These are phyloP conservation scores for Drosophila neonasuta DNA, from an alignment of 2,888 invertebrate species.

Conservation along the genomic window DNA sequence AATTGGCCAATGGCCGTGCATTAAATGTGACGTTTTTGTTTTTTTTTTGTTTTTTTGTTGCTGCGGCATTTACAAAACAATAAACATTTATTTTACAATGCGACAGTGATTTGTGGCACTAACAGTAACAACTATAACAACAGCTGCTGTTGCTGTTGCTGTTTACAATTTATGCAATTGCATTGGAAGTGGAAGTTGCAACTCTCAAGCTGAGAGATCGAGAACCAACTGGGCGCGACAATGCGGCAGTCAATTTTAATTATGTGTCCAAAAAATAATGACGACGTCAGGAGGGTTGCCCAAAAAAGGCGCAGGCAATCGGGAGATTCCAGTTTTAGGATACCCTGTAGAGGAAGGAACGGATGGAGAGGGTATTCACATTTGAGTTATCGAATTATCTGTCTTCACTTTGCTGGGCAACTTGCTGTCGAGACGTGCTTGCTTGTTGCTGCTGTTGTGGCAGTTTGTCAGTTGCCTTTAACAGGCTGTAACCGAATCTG, in stretches of 20 bases:
- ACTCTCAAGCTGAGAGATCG: constrained; percentile 16
- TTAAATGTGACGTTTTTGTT: constrained; percentile 58
- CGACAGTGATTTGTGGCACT: constrained; percentile 76
- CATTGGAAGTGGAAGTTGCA: constrained; percentile 17
- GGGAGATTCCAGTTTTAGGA: constrained; percentile 42
- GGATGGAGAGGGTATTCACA: no score
- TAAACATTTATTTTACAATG: constrained; percentile 74
- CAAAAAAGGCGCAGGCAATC: constrained; percentile 64
- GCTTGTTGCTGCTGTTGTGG: constrained; percentile 5
- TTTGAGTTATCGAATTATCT: background rate
- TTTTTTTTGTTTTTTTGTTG: constrained; percentile 32
- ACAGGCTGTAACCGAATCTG: constrained; percentile 46
- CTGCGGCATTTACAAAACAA: constrained; percentile 73
- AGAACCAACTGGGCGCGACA: constrained; percentile 70
- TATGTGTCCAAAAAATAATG: constrained; percentile 77
- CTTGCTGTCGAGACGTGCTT: background rate
- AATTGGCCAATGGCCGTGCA: constrained; percentile 67
- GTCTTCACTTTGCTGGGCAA: background rate
- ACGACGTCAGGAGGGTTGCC: constrained; percentile 67
- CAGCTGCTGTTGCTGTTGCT: constrained; percentile 40
- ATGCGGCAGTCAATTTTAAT: constrained; percentile 76
- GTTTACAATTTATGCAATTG: constrained; percentile 68
- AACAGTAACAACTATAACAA: constrained; percentile 49
- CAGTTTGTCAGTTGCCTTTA: constrained; percentile 68
- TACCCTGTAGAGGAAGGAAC: constrained; percentile 2